These are phyloP conservation scores for Ceyx margarethae DNA, from an alignment of 2,113 vertebrate genomes.

Conservation along the genomic window DNA sequence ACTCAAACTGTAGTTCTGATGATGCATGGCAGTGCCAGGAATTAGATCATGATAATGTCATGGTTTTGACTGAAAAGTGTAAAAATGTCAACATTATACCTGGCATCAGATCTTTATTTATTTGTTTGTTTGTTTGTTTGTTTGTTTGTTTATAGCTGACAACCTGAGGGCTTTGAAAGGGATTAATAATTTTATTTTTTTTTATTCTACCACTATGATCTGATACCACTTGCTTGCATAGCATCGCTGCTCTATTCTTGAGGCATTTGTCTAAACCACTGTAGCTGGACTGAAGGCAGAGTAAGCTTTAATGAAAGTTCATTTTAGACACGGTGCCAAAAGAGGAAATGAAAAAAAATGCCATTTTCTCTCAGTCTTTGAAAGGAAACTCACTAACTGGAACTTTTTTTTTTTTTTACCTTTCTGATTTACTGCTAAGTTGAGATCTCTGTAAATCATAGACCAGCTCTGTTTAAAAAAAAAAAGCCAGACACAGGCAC, in stretches of 20 bases:
- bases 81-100: not conserved
- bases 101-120: not conserved
- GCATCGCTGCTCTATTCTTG: not conserved
- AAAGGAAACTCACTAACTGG: not conserved
- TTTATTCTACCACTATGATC: not conserved
- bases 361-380: not conserved
- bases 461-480: not conserved
- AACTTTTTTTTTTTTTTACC: not conserved
- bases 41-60: not conserved
- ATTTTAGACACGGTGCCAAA: not conserved
- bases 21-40: not conserved
- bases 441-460: not conserved
- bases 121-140: too few relatives aligned
- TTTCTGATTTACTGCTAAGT: not conserved
- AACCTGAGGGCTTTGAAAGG: not conserved
- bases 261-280: not conserved
- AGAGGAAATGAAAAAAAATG: not conserved
- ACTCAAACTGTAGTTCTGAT: not conserved
- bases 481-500: not conserved
- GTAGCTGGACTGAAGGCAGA: not conserved
- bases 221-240: not conserved
- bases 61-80: not conserved
- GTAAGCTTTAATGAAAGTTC: slow-evolving; percentile 1
- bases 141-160: not conserved
- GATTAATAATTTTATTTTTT: not conserved